Evolutionary conservation across 2,888 invertebrate genomes (phyloP).

Genomic region (Macaria liturata): DNA sequence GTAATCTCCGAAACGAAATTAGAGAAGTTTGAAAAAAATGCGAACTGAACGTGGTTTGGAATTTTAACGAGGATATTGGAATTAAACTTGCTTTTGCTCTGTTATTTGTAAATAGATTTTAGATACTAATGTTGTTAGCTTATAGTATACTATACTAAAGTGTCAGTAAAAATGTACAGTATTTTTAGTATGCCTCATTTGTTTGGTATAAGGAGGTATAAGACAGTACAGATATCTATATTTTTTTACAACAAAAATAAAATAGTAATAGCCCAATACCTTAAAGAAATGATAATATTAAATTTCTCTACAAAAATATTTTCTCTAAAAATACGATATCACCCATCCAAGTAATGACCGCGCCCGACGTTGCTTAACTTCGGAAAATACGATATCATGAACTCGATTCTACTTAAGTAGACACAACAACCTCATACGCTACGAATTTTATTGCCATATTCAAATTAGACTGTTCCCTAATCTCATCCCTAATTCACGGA

Average conservation of each 20-base stretch:
- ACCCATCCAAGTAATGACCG: slow-evolving; percentile 73
- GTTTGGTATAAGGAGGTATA: too few species aligned
- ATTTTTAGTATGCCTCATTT: too few species aligned
- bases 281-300: too few species aligned
- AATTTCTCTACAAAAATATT: too few species aligned
- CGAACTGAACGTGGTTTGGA: slow-evolving; percentile 30
- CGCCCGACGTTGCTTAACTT: slow-evolving; percentile 70
- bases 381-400: slow-evolving; percentile 33
- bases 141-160: too few species aligned
- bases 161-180: too few species aligned
- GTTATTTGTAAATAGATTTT: neutral
- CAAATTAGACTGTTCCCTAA: slow-evolving; percentile 51
- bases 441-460: neutral
- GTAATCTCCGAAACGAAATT: slow-evolving; percentile 60
- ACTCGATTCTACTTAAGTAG: too few species aligned
- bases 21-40: slow-evolving; percentile 59
- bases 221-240: too few species aligned
- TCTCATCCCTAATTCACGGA: slow-evolving; percentile 39
- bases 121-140: too few species aligned
- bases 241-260: too few species aligned
- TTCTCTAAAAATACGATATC: slow-evolving; percentile 30
- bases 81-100: slow-evolving; percentile 1
- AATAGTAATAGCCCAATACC: too few species aligned
- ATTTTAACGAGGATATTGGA: slow-evolving; percentile 33
- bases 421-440: too few species aligned